phyloP scores from a whole-genome alignment of 2,113 vertebrate species.

The Struthidea cinerea region DNA sequence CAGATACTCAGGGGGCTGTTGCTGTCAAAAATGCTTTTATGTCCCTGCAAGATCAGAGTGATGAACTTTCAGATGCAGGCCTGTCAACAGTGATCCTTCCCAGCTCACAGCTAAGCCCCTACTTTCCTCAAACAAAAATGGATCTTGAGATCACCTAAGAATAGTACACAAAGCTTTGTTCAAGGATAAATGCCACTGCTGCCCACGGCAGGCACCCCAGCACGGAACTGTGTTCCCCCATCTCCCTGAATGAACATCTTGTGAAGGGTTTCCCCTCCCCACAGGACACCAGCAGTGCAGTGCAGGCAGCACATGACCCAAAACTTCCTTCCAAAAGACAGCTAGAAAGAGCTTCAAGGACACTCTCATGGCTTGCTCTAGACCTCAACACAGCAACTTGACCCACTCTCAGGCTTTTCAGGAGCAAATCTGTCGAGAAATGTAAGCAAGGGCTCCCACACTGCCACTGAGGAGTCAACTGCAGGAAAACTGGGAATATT shows the following conservation, averaged over 20 bases:
- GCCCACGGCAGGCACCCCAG: not conserved
- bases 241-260: not conserved
- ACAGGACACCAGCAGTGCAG: not conserved
- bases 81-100: not conserved
- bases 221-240: not conserved
- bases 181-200: not conserved
- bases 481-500: not conserved
- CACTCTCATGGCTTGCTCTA: not conserved
- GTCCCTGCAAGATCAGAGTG: not conserved
- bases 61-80: not conserved
- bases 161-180: not conserved
- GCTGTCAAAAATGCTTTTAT: not conserved
- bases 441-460: not conserved
- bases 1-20: not conserved
- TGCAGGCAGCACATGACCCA: not conserved
- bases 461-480: not conserved
- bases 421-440: not conserved
- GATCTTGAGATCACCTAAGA: not conserved
- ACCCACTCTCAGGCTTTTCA: not conserved
- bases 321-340: not conserved
- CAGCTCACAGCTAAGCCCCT: not conserved
- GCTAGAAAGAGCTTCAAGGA: not conserved
- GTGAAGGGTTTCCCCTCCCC: not conserved
- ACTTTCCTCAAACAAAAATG: not conserved
- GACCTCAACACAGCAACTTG: not conserved